Evolutionary conservation across 2,888 invertebrate genomes (phyloP).

Genomic region (Acleris cristana): DNA sequence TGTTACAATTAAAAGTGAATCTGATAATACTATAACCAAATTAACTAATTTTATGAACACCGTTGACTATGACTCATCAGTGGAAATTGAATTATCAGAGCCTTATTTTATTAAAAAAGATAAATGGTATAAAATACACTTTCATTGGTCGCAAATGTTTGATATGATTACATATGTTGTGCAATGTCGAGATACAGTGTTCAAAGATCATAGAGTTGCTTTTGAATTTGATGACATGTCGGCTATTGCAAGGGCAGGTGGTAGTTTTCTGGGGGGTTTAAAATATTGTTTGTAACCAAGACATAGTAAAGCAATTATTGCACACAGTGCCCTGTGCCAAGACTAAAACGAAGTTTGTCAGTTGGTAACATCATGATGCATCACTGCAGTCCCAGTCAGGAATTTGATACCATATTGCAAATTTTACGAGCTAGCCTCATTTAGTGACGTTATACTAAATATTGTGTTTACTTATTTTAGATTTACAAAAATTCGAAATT

Average conservation of each 20-base stretch:
- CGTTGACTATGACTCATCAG: constrained; percentile 72
- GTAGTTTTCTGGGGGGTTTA: constrained; percentile 73
- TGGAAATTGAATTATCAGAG: constrained; percentile 69
- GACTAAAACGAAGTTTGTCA: no score
- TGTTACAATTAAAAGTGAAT: constrained; percentile 64
- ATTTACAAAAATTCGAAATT: no score
- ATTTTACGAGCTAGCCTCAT: no score
- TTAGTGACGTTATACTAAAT: no score
- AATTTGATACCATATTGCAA: no score
- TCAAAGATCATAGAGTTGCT: constrained; percentile 61
- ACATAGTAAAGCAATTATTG: background rate
- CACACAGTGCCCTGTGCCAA: background rate
- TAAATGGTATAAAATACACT: constrained; percentile 73
- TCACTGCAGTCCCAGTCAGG: no score
- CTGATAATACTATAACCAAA: constrained; percentile 64
- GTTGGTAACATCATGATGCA: no score
- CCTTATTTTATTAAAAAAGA: constrained; percentile 73
- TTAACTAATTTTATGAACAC: constrained; percentile 65
- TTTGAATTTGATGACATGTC: constrained; percentile 75
- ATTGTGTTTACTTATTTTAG: no score
- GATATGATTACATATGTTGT: constrained; percentile 69
- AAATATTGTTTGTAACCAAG: constrained; percentile 69
- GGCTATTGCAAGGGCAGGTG: constrained; percentile 55
- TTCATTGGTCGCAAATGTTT: constrained; percentile 66
- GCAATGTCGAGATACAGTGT: constrained; percentile 65